These are phyloP conservation scores for Drosophila micromelanica DNA, from an alignment of 1,140 invertebrate species.

Conservation along the genomic window DNA sequence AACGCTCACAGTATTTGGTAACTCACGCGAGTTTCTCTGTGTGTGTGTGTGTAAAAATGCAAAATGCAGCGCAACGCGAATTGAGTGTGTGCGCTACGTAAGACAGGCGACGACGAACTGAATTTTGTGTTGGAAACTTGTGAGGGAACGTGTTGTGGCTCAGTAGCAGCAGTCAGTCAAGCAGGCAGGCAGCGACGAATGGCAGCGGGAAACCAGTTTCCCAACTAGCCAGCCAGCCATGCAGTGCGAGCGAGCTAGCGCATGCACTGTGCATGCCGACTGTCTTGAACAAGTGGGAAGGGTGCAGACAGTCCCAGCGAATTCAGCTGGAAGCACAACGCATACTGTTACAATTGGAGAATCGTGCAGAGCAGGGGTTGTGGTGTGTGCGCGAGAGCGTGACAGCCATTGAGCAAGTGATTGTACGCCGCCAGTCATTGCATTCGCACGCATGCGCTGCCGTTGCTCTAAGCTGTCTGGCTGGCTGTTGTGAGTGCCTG, in stretches of 20 bases:
- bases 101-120: conserved; percentile 83
- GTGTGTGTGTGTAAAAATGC: conserved; percentile 29
- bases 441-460: conserved; percentile 60
- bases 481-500: conserved; percentile 10
- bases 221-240: conserved; percentile 17
- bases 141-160: conserved; percentile 76
- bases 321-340: conserved; percentile 40
- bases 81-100: conserved; percentile 80
- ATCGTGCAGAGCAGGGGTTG: conserved; percentile 15
- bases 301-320: conserved; percentile 22
- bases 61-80: conserved; percentile 62
- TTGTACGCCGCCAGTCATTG: conserved; percentile 40
- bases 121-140: conserved; percentile 72
- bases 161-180: conserved; percentile 22
- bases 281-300: conserved; percentile 22
- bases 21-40: conserved; percentile 21
- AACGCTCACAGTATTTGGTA: conserved; percentile 18
- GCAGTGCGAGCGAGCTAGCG: conserved; percentile 36
- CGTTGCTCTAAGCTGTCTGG: not conserved
- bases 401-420: conserved; percentile 30
- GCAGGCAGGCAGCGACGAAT: conserved; percentile 52
- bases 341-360: conserved; percentile 42
- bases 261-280: not conserved
- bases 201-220: conserved; percentile 78
- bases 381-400: conserved; percentile 53